A percentile compares a stretch with the other conserved stretches of the same genome.
Conservation (phyloP, 1,140 invertebrate genomes). For the Zaprionus inermis region DNA sequence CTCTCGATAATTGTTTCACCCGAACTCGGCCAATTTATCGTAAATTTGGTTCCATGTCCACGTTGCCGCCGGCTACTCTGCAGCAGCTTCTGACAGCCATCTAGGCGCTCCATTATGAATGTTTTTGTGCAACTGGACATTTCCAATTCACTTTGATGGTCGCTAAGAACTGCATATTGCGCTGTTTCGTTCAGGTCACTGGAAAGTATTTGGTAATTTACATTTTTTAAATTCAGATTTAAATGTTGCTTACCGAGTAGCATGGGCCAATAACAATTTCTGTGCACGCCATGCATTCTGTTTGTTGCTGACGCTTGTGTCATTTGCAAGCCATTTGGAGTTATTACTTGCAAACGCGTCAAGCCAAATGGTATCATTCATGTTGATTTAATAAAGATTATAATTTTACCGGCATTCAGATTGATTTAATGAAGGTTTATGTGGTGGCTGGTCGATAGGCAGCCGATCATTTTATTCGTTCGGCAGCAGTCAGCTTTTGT, state of each 20-base stretch:
- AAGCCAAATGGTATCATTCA: slow-evolving; percentile 30
- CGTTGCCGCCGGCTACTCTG: slow-evolving; percentile 20
- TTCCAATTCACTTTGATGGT: slow-evolving; percentile 42
- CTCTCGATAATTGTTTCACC: slow-evolving; percentile 27
- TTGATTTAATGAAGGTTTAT: background rate
- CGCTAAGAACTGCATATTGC: slow-evolving; percentile 11
- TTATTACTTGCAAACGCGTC: slow-evolving; percentile 37
- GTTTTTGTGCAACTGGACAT: background rate
- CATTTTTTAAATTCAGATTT: background rate
- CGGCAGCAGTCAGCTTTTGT: slow-evolving; percentile 21
- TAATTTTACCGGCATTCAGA: slow-evolving; percentile 7
- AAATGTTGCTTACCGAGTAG: slow-evolving; percentile 28
- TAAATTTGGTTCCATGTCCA: background rate
- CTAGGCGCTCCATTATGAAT: slow-evolving; percentile 24
- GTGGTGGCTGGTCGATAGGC: slow-evolving; percentile 24
- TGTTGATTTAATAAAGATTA: slow-evolving; percentile 2
- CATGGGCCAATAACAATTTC: slow-evolving; percentile 44
- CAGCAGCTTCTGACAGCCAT: slow-evolving; percentile 35
- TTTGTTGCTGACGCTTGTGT: slow-evolving; percentile 6
- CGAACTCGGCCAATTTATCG: background rate
- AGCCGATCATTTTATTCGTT: background rate
- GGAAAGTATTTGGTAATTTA: background rate
- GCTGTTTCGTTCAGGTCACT: slow-evolving; percentile 16
- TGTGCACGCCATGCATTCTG: slow-evolving; percentile 62
- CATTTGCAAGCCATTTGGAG: slow-evolving; percentile 12